Evolutionary conservation across 2,113 vertebrate species (phyloP), one percentile per base, ranked within the genome.

Genomic region (Tupaia chinensis): DNA sequence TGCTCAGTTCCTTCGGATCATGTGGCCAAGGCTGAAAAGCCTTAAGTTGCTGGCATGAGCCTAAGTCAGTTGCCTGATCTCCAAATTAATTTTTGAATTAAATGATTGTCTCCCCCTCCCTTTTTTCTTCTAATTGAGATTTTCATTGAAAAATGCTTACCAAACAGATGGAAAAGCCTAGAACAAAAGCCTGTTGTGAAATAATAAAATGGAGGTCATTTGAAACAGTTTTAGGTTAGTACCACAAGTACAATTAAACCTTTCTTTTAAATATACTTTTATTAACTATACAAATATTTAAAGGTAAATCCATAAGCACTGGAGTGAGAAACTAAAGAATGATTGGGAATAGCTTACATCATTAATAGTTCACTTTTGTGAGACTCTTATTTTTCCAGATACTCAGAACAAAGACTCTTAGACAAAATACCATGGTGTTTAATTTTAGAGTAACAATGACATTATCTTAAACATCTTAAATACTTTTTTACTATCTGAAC

Each of bases 1-100:
- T 98, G 98, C 98, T 98, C 98, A 97, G 98, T 98, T 98, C 98
- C 95, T 98, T 97, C 96, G 96, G 98, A 98, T 99, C 99, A 99
- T 99, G 99, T 99, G 99, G 99, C 99, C 99, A 98, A 95, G 96
- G 95, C 98, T 98, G 98, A 99, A 98, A 98, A 98, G 98, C 98
- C 98, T 98, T 98, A 97, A 98, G 98, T 98, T 98, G 98, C 96
- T 98, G 98, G 98, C 98, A 98, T 98, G 97, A 97, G 97, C 97
- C 98, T 98, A 97, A 98, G 98, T 98, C 98, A 98, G 98, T 97
- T 97, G 98, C 98, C 98, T 99, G 98, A 99, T 98, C 98, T 99
- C 98, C 98, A 98, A 98, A 98, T 98, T 98, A 98, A 98, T 99
- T 99, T 99, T 98, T 99, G 98, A 99, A 99, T 99, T 99, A 98